These are phyloP conservation scores for Lasioglossum vierecki DNA, from an alignment of 2,888 invertebrate genomes.

Conservation along the genomic window DNA sequence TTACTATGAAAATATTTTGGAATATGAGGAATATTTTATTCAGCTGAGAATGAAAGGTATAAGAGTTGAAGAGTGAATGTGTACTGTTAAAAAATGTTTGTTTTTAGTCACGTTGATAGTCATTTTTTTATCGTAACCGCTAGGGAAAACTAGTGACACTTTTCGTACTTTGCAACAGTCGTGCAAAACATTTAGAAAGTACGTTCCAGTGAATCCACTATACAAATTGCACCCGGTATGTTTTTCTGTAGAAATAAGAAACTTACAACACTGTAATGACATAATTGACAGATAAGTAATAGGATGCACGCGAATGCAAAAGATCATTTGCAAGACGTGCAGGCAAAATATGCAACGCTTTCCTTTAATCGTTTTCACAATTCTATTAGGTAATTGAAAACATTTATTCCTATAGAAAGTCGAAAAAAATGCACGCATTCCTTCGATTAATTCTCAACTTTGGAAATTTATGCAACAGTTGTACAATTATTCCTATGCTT, in stretches of 20 bases:
- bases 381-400: not conserved
- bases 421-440: not conserved
- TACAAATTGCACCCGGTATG: not conserved
- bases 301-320: not conserved
- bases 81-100: not conserved
- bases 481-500: not conserved
- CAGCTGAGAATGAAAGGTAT: not conserved
- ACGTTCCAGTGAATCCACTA: not conserved
- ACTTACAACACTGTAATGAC: not conserved
- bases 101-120: not conserved
- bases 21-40: not conserved
- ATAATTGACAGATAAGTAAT: not conserved
- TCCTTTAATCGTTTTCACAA: not conserved
- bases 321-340: not conserved
- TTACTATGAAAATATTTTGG: not conserved
- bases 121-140: not conserved
- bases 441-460: not conserved
- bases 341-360: not conserved
- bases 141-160: no score
- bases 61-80: not conserved
- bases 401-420: not conserved
- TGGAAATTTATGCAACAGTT: not conserved
- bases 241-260: not conserved
- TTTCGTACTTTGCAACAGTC: not conserved
- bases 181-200: constrained; percentile 5